Evolutionary conservation across 1,140 invertebrate species (phyloP), one percentile per base, ranked within the genome.

Genomic region (Tetragnatha versicolor): DNA sequence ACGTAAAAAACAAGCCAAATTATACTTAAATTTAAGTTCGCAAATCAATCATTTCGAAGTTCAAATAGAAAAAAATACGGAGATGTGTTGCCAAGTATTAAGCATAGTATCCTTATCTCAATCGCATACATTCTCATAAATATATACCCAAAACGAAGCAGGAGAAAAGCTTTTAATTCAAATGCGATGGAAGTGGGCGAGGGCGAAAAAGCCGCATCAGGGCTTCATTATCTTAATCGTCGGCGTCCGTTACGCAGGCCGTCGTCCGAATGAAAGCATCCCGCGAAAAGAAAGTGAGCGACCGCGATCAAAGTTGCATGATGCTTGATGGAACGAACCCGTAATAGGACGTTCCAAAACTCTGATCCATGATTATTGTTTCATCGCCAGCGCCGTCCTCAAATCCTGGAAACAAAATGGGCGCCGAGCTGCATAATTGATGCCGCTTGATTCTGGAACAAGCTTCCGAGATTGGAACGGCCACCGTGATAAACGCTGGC

Each of bases 301-400:
- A 12, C 42, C 17, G 73, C 73, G 73, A 77, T 77, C 73, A 77
- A 77, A 77, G 60, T 77, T 77, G 51, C 73, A 77, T 77, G 73
- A 77, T 51, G 31, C 60, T 77, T 77, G 73, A 77, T 77, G 73
- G 73, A 77, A 77, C 73, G 73, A 49, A 66, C 73, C 45, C 60
- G 73, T 77, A 77, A 77, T 77, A 77, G 73, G 73, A 77, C 73
- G 60, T 55, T 77, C 73, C 73, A 66, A 77, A 77, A 77, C 42
- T 77, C 73, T 77, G 73, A 77, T 77, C 73, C 73, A 77, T 77
- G 73, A 79, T 79, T 79, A 79, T 79, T 79, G 76, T 79, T 69
- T 79, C 65, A 79, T 68, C 76, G 65, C 63, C 49, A 33, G 58
- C 61, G 45, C 73, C 55, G 65, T 69, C 76, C 76, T 69, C 53